Base-by-base conservation (phyloP, 2,113 vertebrate genomes). In the Pantherophis guttatus region DNA sequence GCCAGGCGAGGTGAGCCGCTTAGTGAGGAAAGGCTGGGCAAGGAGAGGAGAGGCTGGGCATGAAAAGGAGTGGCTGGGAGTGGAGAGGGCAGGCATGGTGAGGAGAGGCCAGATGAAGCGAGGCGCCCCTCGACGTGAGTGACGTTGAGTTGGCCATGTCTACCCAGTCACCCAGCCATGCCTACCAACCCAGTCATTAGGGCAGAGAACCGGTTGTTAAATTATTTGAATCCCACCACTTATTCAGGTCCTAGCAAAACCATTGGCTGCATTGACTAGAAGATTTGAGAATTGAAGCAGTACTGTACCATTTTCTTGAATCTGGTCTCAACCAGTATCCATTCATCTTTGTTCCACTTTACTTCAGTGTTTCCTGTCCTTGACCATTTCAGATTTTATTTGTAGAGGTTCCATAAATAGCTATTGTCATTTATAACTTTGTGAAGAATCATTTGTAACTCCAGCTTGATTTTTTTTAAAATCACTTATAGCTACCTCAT, bases 401-500 rank as follows among this genome's bases (percentile, higher is more conserved):
- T 15, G 12, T 7, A 70, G 12, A 70, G 8, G 8, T 8, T 19
- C 33, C 2, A 39, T n/a, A 81, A 81, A 39, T 81, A 33, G 8
- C 17, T 2, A 26, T 5, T 89, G n/a, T 75, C 26, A 26, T 88
- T 93, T 75, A 29, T 44, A 23, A 24, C 11, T 4, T 21, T 44
- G 4, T 26, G 52, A 10, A 88, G 92, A 94, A 94, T 70, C 39
- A 33, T 85, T 11, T 29, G 0, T 96, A 95, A 96, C 52, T 95
- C 8, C 94, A 26, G 24, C 3, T 91, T 92, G 3, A 81, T 81
- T 5, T 10, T 98, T 88, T 97, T 57, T 97, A 13, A 26, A 65
- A 70, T 94, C 94, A 75, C 94, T 95, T 93, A 85, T 88, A 99
- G 99, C 99, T 99, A 99, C 99, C 99, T 99, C 99, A 98, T 99